phyloP scores from a whole-genome alignment of 2,113 vertebrate genomes.

The Pyxicephalus adspersus region DNA sequence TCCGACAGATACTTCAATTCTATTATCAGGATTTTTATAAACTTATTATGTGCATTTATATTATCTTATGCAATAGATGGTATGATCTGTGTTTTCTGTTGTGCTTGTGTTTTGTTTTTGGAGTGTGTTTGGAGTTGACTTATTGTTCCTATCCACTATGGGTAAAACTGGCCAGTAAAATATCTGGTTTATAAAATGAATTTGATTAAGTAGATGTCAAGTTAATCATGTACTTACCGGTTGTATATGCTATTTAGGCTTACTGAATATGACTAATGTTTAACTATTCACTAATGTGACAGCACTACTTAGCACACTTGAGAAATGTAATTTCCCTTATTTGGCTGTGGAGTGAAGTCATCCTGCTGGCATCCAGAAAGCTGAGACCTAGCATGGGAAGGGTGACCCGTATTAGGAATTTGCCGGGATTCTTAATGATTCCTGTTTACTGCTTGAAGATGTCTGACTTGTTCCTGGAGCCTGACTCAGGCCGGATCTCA shows the following conservation, averaged over 20 bases:
- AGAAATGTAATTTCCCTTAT: constrained; percentile 26
- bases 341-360: constrained; percentile 44
- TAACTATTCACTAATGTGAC: neutral
- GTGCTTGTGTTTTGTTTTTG: too few relatives aligned
- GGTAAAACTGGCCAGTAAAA: too few relatives aligned
- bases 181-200: too few relatives aligned
- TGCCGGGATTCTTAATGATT: neutral
- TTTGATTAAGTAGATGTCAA: too few relatives aligned
- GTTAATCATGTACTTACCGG: too few relatives aligned
- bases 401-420: constrained; percentile 11
- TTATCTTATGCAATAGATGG: too few relatives aligned
- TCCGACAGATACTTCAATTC: too few relatives aligned
- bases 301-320: neutral
- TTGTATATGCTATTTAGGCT: neutral
- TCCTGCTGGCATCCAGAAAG: constrained; percentile 22
- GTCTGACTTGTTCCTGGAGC: constrained; percentile 4
- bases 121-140: too few relatives aligned
- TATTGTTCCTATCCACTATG: too few relatives aligned
- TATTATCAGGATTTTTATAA: too few relatives aligned
- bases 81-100: too few relatives aligned
- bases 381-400: constrained; percentile 12
- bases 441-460: constrained; percentile 48
- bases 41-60: too few relatives aligned
- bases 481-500: constrained; percentile 49
- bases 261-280: neutral